Evolutionary conservation across 2,888 invertebrate genomes (phyloP).

Genomic region (Cataglyphis albicans): DNA sequence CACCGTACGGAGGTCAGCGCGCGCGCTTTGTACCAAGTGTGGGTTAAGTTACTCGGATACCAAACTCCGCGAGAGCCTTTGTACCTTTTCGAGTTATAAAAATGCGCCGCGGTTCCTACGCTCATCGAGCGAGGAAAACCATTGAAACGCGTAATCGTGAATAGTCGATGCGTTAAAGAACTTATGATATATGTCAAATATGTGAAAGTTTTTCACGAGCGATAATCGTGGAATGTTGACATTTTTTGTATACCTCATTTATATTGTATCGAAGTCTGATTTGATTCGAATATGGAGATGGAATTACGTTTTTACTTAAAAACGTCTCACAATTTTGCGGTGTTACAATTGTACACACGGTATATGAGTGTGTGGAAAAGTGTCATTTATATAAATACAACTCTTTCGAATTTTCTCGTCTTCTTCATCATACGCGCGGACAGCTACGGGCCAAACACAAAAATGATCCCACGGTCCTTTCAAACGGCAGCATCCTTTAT

Average conservation of each 20-base stretch:
- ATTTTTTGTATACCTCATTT: slow-evolving; percentile 13
- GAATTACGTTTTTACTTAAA: slow-evolving; percentile 26
- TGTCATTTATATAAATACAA: slow-evolving; percentile 23
- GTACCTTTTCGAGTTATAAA: slow-evolving; percentile 73
- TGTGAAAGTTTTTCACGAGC: slow-evolving; percentile 22
- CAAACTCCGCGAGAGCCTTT: slow-evolving; percentile 69
- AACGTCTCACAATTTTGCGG: slow-evolving; percentile 1
- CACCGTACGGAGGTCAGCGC: slow-evolving; percentile 74
- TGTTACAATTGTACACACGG: not conserved
- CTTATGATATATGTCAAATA: slow-evolving; percentile 4
- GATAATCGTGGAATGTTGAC: slow-evolving; percentile 32
- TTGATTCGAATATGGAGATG: not conserved
- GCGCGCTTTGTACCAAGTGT: slow-evolving; percentile 72
- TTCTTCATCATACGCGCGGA: slow-evolving; percentile 45
- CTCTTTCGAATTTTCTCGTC: slow-evolving; percentile 51
- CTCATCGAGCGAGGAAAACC: slow-evolving; percentile 46
- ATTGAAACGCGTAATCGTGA: slow-evolving; percentile 62
- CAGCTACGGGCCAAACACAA: slow-evolving; percentile 68
- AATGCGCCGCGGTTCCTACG: slow-evolving; percentile 62
- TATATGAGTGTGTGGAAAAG: not conserved
- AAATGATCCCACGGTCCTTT: slow-evolving; percentile 84
- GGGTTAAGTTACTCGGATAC: slow-evolving; percentile 78
- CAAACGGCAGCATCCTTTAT: slow-evolving; percentile 84
- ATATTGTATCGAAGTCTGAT: slow-evolving; percentile 14
- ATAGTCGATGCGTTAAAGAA: slow-evolving; percentile 34